phyloP scores from a whole-genome alignment of 2,888 invertebrate genomes.

The Antheraea assamensis region DNA sequence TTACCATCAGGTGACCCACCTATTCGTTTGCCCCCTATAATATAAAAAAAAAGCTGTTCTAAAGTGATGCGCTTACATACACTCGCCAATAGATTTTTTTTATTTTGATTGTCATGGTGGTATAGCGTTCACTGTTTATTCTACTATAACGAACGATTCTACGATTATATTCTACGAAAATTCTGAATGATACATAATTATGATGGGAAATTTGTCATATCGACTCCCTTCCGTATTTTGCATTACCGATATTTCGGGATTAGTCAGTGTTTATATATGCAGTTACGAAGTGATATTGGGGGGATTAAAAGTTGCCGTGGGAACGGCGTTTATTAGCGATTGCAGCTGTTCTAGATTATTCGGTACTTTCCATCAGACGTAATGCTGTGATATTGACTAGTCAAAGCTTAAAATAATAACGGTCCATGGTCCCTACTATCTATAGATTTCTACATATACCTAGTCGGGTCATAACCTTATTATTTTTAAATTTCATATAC shows the following conservation, averaged over 20 bases:
- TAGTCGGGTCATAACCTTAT: no score
- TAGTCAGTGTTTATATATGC: background rate
- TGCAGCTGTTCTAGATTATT: background rate
- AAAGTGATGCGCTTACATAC: no score
- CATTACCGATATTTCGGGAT: background rate
- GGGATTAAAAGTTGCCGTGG: background rate
- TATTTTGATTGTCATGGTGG: background rate
- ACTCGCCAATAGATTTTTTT: no score
- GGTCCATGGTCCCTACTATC: background rate
- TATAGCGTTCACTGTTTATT: background rate
- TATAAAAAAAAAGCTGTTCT: no score
- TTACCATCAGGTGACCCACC: no score
- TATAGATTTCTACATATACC: background rate
- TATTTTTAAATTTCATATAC: no score
- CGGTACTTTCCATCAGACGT: background rate
- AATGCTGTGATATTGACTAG: background rate
- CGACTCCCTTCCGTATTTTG: background rate
- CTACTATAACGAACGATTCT: no score
- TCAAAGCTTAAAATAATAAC: background rate
- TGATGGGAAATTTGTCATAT: background rate
- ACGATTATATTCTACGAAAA: no score
- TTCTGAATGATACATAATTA: background rate
- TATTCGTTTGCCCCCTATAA: no score
- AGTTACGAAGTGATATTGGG: background rate
- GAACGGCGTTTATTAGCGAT: background rate